These are phyloP conservation scores for Astropecten irregularis DNA, from an alignment of 53 echinoderm and acorn worm species.

Conservation along the genomic window DNA sequence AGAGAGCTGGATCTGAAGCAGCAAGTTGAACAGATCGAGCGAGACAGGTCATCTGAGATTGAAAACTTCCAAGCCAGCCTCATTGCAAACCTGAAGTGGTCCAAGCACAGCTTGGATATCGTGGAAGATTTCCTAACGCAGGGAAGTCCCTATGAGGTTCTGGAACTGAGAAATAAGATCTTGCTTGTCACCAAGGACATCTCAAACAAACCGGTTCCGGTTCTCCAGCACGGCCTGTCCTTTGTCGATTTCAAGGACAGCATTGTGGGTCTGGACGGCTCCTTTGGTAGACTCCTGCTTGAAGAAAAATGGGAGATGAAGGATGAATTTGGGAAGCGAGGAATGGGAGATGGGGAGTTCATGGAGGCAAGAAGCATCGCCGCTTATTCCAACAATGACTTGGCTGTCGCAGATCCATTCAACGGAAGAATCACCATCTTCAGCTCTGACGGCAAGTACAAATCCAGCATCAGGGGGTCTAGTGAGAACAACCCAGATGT, in stretches of 20 bases:
- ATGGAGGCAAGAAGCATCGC: constrained; percentile 45
- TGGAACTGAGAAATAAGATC: constrained; percentile 33
- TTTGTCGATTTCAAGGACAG: constrained; percentile 49
- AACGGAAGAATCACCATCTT: constrained; percentile 43
- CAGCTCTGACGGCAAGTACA: constrained; percentile 18
- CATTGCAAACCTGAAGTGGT: constrained; percentile 36
- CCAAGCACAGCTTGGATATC: constrained; percentile 43
- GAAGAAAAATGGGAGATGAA: constrained; percentile 57
- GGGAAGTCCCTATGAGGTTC: constrained; percentile 51
- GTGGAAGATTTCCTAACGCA: constrained; percentile 36
- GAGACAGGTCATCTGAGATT: constrained; percentile 31
- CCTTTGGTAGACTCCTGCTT: constrained; percentile 43
- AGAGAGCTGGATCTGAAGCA: constrained; percentile 42
- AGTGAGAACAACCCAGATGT: constrained; percentile 29
- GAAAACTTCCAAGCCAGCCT: constrained; percentile 44
- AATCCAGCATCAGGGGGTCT: constrained; percentile 21
- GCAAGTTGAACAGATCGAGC: constrained; percentile 32
- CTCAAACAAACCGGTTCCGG: constrained; percentile 21
- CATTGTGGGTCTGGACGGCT: background rate
- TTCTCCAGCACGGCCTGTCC: constrained; percentile 46
- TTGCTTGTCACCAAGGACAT: constrained; percentile 17
- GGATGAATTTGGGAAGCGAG: constrained; percentile 47
- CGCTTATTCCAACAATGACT: constrained; percentile 41
- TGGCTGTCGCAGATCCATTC: constrained; percentile 30
- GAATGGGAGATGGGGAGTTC: constrained; percentile 42